These are phyloP conservation scores for Malacosoma neustria DNA, from an alignment of 2,888 invertebrate genomes.

Conservation along the genomic window DNA sequence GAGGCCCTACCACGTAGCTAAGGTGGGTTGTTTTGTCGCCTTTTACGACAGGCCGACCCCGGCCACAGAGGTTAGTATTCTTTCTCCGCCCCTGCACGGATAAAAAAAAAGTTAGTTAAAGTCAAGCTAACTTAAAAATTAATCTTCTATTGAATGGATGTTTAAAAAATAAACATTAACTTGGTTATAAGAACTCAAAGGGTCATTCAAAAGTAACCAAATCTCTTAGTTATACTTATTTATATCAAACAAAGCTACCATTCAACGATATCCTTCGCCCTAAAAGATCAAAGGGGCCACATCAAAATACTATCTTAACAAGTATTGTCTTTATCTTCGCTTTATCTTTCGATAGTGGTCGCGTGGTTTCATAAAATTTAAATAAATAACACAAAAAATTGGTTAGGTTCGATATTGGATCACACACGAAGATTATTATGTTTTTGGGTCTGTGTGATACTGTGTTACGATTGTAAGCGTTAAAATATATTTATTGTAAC, in stretches of 20 bases:
- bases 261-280: slow-evolving; percentile 4
- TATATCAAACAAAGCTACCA: background rate
- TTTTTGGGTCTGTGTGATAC: background rate
- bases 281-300: slow-evolving; percentile 11
- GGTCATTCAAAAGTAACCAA: too few species aligned
- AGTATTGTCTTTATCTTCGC: slow-evolving; percentile 10
- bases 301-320: slow-evolving; percentile 10
- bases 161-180: too few species aligned
- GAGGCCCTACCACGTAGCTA: too few species aligned
- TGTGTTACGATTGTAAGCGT: background rate
- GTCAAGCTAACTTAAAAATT: too few species aligned
- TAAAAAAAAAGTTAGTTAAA: too few species aligned
- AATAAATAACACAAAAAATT: slow-evolving; percentile 7
- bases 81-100: too few species aligned
- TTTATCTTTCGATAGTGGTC: slow-evolving; percentile 15
- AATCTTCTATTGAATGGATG: too few species aligned
- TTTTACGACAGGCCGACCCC: too few species aligned
- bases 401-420: slow-evolving; percentile 24
- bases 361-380: slow-evolving; percentile 10
- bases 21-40: too few species aligned
- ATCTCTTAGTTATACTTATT: too few species aligned
- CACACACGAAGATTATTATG: slow-evolving; percentile 30
- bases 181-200: too few species aligned
- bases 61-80: too few species aligned
- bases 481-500: background rate